These are phyloP conservation scores for Olivierus martensii DNA, from an alignment of 1,140 invertebrate genomes.

Conservation along the genomic window DNA sequence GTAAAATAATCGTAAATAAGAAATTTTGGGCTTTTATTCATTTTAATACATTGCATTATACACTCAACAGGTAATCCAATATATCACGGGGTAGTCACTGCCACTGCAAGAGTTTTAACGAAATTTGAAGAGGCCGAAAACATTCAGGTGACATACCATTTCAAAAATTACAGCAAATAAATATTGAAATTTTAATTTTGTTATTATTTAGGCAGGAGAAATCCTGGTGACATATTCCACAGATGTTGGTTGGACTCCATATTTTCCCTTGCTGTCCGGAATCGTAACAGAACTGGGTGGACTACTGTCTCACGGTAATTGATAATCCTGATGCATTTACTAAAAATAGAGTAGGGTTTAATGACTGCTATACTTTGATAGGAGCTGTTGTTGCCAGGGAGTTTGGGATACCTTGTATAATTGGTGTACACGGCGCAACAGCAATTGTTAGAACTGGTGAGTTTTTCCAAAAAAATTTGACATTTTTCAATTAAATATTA, in stretches of 20 bases:
- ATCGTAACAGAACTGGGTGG: constrained; percentile 76
- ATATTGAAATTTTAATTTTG: too few species aligned
- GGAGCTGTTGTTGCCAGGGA: constrained; percentile 4
- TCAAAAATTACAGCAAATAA: too few species aligned
- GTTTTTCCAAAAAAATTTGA: too few species aligned
- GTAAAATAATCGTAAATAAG: too few species aligned
- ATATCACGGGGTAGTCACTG: neutral
- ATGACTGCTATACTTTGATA: neutral
- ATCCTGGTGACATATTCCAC: constrained; percentile 62
- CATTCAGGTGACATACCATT: constrained; percentile 1
- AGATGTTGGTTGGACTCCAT: constrained; percentile 75
- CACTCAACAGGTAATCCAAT: neutral
- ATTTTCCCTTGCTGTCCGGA: constrained; percentile 65
- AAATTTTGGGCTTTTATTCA: too few species aligned
- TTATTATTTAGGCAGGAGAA: constrained; percentile 40
- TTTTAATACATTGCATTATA: too few species aligned
- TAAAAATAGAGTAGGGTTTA: too few species aligned
- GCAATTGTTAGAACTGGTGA: constrained; percentile 1
- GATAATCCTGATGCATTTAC: neutral
- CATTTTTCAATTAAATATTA: too few species aligned
- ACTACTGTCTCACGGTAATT: constrained; percentile 57
- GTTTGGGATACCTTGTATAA: constrained; percentile 1
- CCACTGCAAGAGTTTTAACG: neutral
- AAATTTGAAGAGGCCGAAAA: neutral
- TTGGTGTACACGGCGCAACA: neutral